These are phyloP conservation scores for Cremastinae sp. DNA, from an alignment of 2,888 invertebrate species.

Conservation along the genomic window DNA sequence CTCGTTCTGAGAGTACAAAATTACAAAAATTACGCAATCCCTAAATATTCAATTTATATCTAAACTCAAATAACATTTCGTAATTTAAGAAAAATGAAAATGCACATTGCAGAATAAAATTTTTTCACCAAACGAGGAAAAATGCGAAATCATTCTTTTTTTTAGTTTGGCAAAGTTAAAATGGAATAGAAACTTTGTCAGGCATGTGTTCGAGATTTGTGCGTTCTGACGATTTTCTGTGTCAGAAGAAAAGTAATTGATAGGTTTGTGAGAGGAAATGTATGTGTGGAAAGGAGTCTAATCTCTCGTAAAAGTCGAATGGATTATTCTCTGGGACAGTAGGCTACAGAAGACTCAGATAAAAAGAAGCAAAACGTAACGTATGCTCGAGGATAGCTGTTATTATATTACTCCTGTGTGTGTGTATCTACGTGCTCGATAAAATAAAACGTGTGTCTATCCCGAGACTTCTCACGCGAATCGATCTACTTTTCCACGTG, in stretches of 20 bases:
- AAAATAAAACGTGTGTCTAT: not conserved
- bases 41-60: no score
- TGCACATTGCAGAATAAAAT: no score
- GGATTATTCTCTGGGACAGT: slow-evolving; percentile 56
- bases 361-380: slow-evolving; percentile 36
- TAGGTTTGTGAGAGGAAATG: slow-evolving; percentile 5
- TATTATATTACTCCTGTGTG: not conserved
- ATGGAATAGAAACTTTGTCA: no score
- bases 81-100: no score
- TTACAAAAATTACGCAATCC: no score
- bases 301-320: slow-evolving; percentile 48
- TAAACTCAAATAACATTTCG: no score
- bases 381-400: not conserved
- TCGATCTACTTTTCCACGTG: slow-evolving; percentile 66
- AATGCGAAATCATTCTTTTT: no score
- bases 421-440: slow-evolving; percentile 5
- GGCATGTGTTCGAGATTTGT: no score
- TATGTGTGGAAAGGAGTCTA: slow-evolving; percentile 52
- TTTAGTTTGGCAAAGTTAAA: no score
- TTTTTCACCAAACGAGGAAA: no score
- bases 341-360: slow-evolving; percentile 27
- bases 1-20: no score
- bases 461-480: slow-evolving; percentile 55
- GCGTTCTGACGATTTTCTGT: no score
- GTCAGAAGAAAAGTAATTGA: slow-evolving; percentile 1